phyloP scores from a whole-genome alignment of 2,113 vertebrate species.

The Nyctereutes procyonoides region DNA sequence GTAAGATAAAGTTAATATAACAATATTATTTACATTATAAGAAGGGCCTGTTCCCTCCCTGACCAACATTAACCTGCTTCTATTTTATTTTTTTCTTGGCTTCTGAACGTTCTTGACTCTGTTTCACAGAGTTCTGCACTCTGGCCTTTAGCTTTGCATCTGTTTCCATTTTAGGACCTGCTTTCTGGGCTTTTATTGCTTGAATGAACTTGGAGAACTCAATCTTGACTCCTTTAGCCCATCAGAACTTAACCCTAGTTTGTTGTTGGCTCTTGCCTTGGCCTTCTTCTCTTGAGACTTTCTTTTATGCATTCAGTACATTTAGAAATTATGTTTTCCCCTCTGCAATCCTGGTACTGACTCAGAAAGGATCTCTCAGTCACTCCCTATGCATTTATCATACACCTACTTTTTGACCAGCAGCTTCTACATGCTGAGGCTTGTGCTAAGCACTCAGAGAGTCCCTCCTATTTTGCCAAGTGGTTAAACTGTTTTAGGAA shows the following conservation, averaged over 20 bases:
- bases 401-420: background rate
- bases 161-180: background rate
- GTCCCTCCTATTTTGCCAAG: background rate
- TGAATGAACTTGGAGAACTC: background rate
- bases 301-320: background rate
- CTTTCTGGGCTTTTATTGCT: background rate
- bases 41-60: background rate
- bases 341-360: background rate
- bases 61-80: background rate
- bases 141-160: background rate
- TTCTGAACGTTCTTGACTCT: background rate
- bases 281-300: background rate
- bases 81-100: background rate
- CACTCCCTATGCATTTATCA: background rate
- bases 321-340: rapidly evolving
- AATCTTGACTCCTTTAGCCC: background rate
- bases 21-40: background rate
- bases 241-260: background rate
- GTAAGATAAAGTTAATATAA: background rate
- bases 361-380: background rate
- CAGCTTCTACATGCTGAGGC: background rate
- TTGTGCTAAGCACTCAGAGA: background rate
- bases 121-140: background rate
- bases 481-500: background rate
- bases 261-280: background rate